phyloP scores from a whole-genome alignment of 2,797 vertebrate genomes.

The Bradypus variegatus region DNA sequence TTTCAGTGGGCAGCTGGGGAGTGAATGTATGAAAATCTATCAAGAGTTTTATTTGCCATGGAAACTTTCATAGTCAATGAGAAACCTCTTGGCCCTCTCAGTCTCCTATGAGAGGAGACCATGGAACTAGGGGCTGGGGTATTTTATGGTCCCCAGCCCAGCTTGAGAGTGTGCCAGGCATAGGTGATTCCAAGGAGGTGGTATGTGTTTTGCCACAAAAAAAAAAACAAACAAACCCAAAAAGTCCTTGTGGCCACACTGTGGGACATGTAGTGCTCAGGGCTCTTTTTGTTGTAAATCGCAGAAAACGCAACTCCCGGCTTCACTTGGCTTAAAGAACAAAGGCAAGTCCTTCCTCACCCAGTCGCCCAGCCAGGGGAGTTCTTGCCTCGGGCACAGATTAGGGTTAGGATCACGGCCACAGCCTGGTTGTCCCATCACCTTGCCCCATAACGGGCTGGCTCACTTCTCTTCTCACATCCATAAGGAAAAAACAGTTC shows the following conservation, averaged over 20 bases:
- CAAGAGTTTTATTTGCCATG: conserved; percentile 26
- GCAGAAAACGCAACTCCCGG: neutral
- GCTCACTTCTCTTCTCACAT: neutral
- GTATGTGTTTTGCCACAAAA: accelerated
- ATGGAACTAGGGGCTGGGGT: accelerated
- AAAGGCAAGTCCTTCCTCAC: accelerated
- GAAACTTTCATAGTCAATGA: neutral
- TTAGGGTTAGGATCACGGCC: too few relatives aligned
- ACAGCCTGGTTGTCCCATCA: too few relatives aligned
- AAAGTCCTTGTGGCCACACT: too few relatives aligned
- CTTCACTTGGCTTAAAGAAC: neutral
- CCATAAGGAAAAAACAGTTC: neutral
- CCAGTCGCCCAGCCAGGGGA: neutral
- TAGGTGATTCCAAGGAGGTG: neutral
- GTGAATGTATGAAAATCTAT: neutral
- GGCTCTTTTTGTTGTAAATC: neutral
- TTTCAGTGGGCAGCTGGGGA: conserved; percentile 23
- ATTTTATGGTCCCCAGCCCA: neutral
- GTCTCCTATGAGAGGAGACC: neutral
- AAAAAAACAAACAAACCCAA: neutral
- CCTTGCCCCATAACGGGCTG: too few relatives aligned
- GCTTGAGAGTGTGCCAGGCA: neutral
- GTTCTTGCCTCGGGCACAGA: neutral
- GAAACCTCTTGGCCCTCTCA: neutral
- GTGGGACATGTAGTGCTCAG: neutral